phyloP scores from a whole-genome alignment of 2,888 invertebrate species.

The Leptarthrus brevirostris region DNA sequence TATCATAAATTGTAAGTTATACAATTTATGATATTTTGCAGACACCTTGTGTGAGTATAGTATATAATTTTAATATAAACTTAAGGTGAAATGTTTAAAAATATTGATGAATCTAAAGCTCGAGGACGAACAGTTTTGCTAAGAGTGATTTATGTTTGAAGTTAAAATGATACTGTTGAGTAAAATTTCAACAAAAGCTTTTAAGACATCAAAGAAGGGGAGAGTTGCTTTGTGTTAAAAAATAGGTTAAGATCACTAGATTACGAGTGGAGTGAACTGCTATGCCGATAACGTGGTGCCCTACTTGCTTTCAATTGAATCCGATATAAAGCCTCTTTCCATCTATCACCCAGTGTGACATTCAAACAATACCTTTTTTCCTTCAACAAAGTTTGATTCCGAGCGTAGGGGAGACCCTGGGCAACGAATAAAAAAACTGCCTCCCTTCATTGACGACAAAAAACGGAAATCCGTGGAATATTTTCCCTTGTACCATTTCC shows the following conservation, averaged over 20 bases:
- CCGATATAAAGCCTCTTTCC: slow-evolving; percentile 20
- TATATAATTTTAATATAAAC: too few relatives aligned
- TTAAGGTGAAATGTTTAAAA: too few relatives aligned
- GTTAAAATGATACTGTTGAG: too few relatives aligned
- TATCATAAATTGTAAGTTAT: too few relatives aligned
- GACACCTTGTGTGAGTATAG: too few relatives aligned
- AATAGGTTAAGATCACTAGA: slow-evolving; percentile 39
- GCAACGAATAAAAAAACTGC: neutral
- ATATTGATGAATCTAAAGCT: too few relatives aligned
- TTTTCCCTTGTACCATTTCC: slow-evolving; percentile 45
- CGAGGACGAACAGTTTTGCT: too few relatives aligned
- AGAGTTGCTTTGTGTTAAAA: neutral
- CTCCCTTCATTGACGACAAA: slow-evolving; percentile 18
- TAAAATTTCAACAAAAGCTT: too few relatives aligned
- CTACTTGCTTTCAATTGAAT: slow-evolving; percentile 16
- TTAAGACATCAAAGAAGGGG: too few relatives aligned
- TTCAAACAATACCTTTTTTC: slow-evolving; percentile 21
- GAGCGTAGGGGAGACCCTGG: neutral
- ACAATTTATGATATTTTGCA: too few relatives aligned
- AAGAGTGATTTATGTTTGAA: too few relatives aligned
- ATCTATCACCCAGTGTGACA: slow-evolving; percentile 36
- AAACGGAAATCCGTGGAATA: slow-evolving; percentile 43
- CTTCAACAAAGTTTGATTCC: slow-evolving; percentile 5
- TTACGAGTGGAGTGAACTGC: slow-evolving; percentile 22
- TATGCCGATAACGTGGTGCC: slow-evolving; percentile 5